Evolutionary conservation across 2,113 vertebrate genomes (phyloP).

Genomic region (Lethenteron camtschaticum): DNA sequence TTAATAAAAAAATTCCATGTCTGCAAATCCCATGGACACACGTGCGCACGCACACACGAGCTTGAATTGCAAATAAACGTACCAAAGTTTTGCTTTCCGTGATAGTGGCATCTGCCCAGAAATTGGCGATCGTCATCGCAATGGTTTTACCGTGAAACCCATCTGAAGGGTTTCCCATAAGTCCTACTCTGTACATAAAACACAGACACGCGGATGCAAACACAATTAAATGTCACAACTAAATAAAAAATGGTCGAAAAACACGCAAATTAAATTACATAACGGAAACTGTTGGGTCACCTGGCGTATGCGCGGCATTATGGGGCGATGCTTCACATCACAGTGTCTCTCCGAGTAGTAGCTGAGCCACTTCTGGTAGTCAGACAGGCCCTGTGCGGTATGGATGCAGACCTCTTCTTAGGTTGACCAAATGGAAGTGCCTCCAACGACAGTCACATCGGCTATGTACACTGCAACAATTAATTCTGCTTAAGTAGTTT

Average conservation of each 20-base stretch:
- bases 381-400: conserved; percentile 26
- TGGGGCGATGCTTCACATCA: conserved; percentile 18
- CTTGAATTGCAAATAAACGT: conserved; percentile 7
- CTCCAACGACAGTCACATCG: too few species aligned
- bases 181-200: conserved; percentile 23
- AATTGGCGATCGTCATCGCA: conserved; percentile 41
- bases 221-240: too few species aligned
- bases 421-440: neutral
- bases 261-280: too few species aligned
- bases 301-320: conserved; percentile 33
- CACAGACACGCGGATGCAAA: neutral
- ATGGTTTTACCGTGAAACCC: conserved; percentile 48
- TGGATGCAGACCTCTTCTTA: neutral
- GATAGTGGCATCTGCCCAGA: conserved; percentile 45
- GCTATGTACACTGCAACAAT: too few species aligned
- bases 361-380: conserved; percentile 43
- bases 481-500: too few species aligned
- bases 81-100: conserved; percentile 36
- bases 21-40: too few species aligned
- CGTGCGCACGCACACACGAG: too few species aligned
- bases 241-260: too few species aligned
- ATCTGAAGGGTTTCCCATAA: conserved; percentile 48
- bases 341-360: conserved; percentile 32
- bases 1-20: too few species aligned
- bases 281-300: conserved; percentile 14